Evolutionary conservation across 1,140 invertebrate species (phyloP).

Genomic region (Trichoplusia ni): DNA sequence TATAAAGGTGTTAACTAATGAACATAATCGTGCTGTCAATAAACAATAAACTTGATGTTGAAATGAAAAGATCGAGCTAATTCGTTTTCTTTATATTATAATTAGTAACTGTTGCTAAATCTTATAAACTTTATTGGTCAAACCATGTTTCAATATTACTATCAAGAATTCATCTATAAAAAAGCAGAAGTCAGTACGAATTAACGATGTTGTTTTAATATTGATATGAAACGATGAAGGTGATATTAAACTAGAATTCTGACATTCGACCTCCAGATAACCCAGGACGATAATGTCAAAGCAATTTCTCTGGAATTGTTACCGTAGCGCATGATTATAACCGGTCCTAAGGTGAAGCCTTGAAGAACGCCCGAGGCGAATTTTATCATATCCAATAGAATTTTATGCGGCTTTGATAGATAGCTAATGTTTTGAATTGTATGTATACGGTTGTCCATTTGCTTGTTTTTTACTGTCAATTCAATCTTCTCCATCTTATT

Average conservation of each 20-base stretch:
- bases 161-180: not conserved
- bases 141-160: not conserved
- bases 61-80: not conserved
- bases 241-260: conserved; percentile 25
- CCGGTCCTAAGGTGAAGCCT: conserved; percentile 25
- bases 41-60: not conserved
- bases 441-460: no score
- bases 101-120: no score
- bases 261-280: conserved; percentile 40
- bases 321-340: conserved; percentile 26
- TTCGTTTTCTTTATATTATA: conserved; percentile 2
- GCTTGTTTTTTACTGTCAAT: no score
- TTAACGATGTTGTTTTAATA: not conserved
- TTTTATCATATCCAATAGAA: conserved; percentile 10
- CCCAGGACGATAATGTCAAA: conserved; percentile 38
- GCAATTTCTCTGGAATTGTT: conserved; percentile 31
- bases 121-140: no score
- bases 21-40: not conserved
- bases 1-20: conserved; percentile 10
- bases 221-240: conserved; percentile 19
- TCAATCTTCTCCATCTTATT: no score
- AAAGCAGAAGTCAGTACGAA: not conserved
- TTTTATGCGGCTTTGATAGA: conserved; percentile 10
- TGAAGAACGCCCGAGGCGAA: conserved; percentile 7
- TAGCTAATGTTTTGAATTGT: no score